Base-by-base conservation (phyloP, 92 coral and sea anemone species). In the Pocillopora grandis region DNA sequence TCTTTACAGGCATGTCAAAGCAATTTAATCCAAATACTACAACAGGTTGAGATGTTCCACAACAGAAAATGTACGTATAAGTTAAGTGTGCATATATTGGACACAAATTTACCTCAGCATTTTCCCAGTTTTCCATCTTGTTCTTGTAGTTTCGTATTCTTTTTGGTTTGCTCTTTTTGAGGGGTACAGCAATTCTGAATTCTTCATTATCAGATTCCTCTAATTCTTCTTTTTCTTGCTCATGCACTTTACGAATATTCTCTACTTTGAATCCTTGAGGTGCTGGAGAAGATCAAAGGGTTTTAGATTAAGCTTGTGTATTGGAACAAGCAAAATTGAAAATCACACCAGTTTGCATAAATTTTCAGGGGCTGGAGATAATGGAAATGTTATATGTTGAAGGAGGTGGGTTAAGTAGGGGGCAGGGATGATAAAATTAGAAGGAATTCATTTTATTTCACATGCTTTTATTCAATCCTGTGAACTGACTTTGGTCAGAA, bases 41-140 rank as follows among this genome's bases (percentile, higher is more conserved):
- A 0, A 35, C 37, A 7, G 12, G 48, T 36, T 35, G 20, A 42
- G 35, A 31, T 1, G 8, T 42, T 42, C 8, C 52, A 42, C 52
- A 42, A 3, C 52, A 42, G 52, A 42, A 42, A 42, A 2, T 42
- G 52, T 27, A 27, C 31, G 1, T 27, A 27, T 27, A 27, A 27
- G 31, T 27, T 67, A 68, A 19, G 14, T 15, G 23, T 16, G 17
- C 72, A 71, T 37, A n/a, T 49, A 71, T 1, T 12, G 36, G 14
- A 4, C 20, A 36, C 76, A 37, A 71, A 42, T 11, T 7, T 78
- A 94, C 99, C 95, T 96, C 99, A 0, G 97, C 98, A 86, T 91
- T 96, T 76, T 96, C 99, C 99, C 99, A 96, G 87, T 92, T 94
- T 71, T 96, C 98, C 94, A 96, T 89, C 64, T 94, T 96, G 69